Percentiles rank a stretch among this genome's conserved stretches.
phyloP scores from a whole-genome alignment of 37 sponge, comb jelly and placozoan genomes.

The Tethya wilhelma region DNA sequence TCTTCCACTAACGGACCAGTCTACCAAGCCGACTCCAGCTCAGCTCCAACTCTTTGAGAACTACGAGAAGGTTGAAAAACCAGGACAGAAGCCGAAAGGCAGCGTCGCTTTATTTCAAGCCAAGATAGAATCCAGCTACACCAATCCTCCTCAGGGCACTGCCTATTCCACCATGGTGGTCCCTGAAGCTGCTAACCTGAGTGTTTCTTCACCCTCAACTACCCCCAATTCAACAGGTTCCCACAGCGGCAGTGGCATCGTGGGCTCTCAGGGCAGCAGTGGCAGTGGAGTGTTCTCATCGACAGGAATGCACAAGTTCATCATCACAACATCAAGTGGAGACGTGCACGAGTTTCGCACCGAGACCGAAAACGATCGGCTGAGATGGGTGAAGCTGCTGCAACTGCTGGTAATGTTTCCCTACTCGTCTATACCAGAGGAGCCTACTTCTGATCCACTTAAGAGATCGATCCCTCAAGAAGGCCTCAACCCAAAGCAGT shows the following conservation, averaged over 20 bases:
- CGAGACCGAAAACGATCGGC: slow-evolving; percentile 14
- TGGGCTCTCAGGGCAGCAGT: neutral
- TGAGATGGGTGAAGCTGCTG: slow-evolving; percentile 44
- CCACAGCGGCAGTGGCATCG: neutral
- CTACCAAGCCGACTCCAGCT: slow-evolving; percentile 7
- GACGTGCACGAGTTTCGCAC: slow-evolving; percentile 33
- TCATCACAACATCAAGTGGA: neutral
- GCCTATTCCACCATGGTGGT: too few relatives aligned
- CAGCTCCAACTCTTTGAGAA: slow-evolving; percentile 22
- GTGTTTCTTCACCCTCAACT: neutral
- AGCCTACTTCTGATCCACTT: slow-evolving; percentile 50
- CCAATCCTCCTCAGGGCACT: neutral
- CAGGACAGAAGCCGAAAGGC: slow-evolving; percentile 28
- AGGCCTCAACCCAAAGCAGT: slow-evolving; percentile 34
- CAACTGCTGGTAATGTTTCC: slow-evolving; percentile 54
- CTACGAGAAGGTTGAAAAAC: slow-evolving; percentile 18
- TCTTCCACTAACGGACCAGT: neutral
- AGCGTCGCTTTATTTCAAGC: slow-evolving; percentile 4
- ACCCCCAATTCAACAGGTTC: too few relatives aligned
- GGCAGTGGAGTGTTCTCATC: neutral
- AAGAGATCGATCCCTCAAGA: slow-evolving; percentile 5
- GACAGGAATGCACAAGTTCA: neutral
- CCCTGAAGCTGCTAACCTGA: neutral
- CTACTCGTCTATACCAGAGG: slow-evolving; percentile 58
- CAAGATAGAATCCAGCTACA: slow-evolving; percentile 14